Percentiles rank a stretch among this genome's conserved stretches.
These are phyloP conservation scores for Lethrus apterus DNA, from an alignment of 1,140 invertebrate genomes.

Conservation along the genomic window DNA sequence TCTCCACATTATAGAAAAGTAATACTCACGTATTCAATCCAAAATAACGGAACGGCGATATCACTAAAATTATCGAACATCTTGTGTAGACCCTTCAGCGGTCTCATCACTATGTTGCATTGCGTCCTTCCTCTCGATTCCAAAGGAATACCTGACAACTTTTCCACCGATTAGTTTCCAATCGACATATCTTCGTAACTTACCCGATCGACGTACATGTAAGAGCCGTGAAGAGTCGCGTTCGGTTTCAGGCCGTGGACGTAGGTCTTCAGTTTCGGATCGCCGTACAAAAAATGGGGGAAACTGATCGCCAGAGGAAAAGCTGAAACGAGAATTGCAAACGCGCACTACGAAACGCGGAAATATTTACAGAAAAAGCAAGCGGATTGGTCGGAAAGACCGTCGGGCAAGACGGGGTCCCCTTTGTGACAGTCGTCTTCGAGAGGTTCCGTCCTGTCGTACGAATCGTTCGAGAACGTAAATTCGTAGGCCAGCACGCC, in stretches of 20 bases:
- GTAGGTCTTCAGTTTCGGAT: conserved; percentile 44
- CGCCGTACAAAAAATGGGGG: conserved; percentile 60
- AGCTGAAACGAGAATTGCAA: conserved; percentile 46
- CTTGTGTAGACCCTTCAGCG: conserved; percentile 42
- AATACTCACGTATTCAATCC: conserved; percentile 59
- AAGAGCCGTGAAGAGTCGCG: conserved; percentile 52
- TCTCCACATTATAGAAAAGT: too few species aligned
- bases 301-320: conserved; percentile 59
- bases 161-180: conserved; percentile 25
- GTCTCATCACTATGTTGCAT: conserved; percentile 47
- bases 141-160: conserved; percentile 52
- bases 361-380: conserved; percentile 50
- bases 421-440: conserved; percentile 46
- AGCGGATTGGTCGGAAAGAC: conserved; percentile 50
- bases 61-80: conserved; percentile 46
- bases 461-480: conserved; percentile 44
- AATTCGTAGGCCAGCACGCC: conserved; percentile 47
- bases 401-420: conserved; percentile 40
- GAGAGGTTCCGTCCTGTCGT: conserved; percentile 41
- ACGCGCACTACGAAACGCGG: not conserved
- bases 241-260: conserved; percentile 57
- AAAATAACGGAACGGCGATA: conserved; percentile 49
- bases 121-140: conserved; percentile 50
- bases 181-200: conserved; percentile 18
- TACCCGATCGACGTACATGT: conserved; percentile 53